These are phyloP conservation scores for Trichomycterus rosablanca DNA, from an alignment of 2,113 vertebrate genomes.

Conservation along the genomic window DNA sequence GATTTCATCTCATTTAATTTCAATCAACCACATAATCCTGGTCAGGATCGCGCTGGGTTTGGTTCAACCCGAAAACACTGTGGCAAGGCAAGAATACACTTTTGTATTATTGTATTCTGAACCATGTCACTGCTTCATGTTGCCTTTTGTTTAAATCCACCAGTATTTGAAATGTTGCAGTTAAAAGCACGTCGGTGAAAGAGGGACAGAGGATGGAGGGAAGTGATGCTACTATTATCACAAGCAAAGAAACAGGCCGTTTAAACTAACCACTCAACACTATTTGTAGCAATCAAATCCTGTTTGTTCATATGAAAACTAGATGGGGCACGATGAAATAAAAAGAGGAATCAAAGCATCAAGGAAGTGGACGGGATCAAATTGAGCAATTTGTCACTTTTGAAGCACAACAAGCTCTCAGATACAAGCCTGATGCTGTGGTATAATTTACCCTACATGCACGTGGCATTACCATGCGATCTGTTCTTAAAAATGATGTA, in stretches of 20 bases:
- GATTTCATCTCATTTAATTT: too few relatives aligned
- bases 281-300: slow-evolving; percentile 16
- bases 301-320: slow-evolving; percentile 12
- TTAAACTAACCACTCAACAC: slow-evolving; percentile 7
- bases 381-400: slow-evolving; percentile 20
- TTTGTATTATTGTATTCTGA: too few relatives aligned
- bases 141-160: too few relatives aligned
- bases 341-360: slow-evolving; percentile 22
- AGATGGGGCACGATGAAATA: slow-evolving; percentile 22
- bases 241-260: slow-evolving; percentile 3
- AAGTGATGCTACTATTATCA: not conserved
- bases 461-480: too few relatives aligned
- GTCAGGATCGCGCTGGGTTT: too few relatives aligned
- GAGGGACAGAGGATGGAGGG: slow-evolving; percentile 6
- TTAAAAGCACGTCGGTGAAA: not conserved
- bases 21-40: too few relatives aligned
- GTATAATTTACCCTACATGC: too few relatives aligned
- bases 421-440: not conserved
- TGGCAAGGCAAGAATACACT: too few relatives aligned
- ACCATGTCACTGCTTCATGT: too few relatives aligned
- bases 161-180: too few relatives aligned
- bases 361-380: not conserved
- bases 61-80: too few relatives aligned
- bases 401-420: slow-evolving; percentile 1
- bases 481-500: too few relatives aligned